A percentile compares a stretch with the other conserved stretches of the same genome.
Conservation (phyloP, 1,140 invertebrate species). For the Hylaeus volcanicus region DNA sequence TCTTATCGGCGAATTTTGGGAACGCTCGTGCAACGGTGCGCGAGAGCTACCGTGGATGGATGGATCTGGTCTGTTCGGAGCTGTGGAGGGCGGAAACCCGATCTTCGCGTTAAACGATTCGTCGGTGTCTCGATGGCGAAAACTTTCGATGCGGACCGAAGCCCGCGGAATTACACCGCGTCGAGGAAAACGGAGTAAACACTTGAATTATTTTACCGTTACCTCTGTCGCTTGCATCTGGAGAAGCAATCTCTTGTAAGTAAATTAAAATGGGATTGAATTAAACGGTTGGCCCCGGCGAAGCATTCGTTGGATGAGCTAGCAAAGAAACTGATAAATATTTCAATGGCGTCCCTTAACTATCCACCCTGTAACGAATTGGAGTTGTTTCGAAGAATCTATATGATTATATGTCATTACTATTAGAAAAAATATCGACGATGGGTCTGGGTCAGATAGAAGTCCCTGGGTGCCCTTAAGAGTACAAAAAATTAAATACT, state of each 20-base stretch:
- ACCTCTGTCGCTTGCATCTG: slow-evolving; percentile 48
- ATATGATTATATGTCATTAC: too few relatives aligned
- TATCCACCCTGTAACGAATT: neutral
- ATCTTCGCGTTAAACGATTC: too few relatives aligned
- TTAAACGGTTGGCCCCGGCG: slow-evolving; percentile 40
- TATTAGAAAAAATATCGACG: too few relatives aligned
- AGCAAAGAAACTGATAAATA: slow-evolving; percentile 11
- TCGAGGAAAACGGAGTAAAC: neutral
- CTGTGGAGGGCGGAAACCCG: too few relatives aligned
- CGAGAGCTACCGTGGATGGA: too few relatives aligned
- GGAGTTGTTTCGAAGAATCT: neutral
- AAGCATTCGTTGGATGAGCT: slow-evolving; percentile 10
- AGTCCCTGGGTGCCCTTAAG: too few relatives aligned
- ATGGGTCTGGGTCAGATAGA: too few relatives aligned
- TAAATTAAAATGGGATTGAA: slow-evolving; percentile 54
- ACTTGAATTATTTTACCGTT: slow-evolving; percentile 51
- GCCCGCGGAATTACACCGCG: neutral
- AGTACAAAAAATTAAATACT: too few relatives aligned
- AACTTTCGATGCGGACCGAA: neutral
- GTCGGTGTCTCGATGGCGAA: neutral
- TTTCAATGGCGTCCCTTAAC: slow-evolving; percentile 18
- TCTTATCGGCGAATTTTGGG: too few relatives aligned
- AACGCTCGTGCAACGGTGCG: too few relatives aligned
- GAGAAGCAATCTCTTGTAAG: slow-evolving; percentile 51
- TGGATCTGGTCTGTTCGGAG: too few relatives aligned